These are phyloP conservation scores for Pachyseris speciosa DNA, from an alignment of 64 coral and sea anemone genomes.

Conservation along the genomic window DNA sequence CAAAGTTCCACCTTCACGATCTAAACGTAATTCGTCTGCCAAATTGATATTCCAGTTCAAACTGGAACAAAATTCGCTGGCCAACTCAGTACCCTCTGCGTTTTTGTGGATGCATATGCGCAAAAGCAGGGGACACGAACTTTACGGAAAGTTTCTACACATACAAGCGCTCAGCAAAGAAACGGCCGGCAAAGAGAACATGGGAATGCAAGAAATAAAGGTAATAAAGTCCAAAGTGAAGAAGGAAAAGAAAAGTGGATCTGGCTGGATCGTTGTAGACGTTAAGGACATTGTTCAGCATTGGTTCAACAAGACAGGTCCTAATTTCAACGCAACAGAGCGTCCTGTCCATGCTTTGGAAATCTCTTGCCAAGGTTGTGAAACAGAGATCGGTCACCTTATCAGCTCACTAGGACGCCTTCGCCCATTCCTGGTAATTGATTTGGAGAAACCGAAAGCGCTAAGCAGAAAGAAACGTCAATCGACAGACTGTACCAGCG, in stretches of 20 bases:
- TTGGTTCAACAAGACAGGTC: conserved; percentile 10
- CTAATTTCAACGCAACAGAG: background rate
- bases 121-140: background rate
- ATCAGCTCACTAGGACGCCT: conserved; percentile 18
- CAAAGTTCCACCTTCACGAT: background rate
- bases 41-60: conserved; percentile 25
- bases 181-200: background rate
- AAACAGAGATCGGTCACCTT: background rate
- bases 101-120: conserved; percentile 23
- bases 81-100: background rate
- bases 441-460: background rate
- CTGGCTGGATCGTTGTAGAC: conserved; percentile 4
- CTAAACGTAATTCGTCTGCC: background rate
- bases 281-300: conserved; percentile 7
- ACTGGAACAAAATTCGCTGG: background rate
- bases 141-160: background rate
- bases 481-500: background rate
- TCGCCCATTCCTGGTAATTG: conserved; percentile 25
- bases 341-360: background rate
- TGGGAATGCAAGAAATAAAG: background rate
- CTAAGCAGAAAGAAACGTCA: background rate
- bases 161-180: background rate
- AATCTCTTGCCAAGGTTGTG: conserved; percentile 10
- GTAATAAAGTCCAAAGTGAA: background rate
- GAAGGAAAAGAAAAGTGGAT: background rate